These are phyloP conservation scores for Amphimallon solstitiale DNA, from an alignment of 2,888 invertebrate genomes.

Conservation along the genomic window DNA sequence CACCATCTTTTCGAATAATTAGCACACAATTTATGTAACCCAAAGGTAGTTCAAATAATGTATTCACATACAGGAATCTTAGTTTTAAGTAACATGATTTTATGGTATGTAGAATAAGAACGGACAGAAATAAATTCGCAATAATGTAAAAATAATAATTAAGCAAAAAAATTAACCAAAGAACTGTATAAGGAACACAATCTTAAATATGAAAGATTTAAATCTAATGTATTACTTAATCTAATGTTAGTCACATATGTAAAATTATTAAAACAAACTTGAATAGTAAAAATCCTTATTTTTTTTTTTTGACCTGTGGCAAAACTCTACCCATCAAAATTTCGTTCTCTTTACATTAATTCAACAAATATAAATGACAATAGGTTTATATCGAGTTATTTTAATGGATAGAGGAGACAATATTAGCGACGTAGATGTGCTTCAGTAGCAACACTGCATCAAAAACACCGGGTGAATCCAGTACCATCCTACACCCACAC, in stretches of 20 bases:
- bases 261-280: constrained; percentile 36
- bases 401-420: constrained; percentile 53
- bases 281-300: constrained; percentile 50
- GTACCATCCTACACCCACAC: constrained; percentile 63
- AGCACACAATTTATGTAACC: no score
- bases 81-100: neutral
- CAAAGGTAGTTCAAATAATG: no score
- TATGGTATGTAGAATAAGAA: constrained; percentile 47
- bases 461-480: constrained; percentile 63
- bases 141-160: constrained; percentile 32
- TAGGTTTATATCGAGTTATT: constrained; percentile 12
- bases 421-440: constrained; percentile 63
- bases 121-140: constrained; percentile 47
- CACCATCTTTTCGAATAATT: no score
- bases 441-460: constrained; percentile 64
- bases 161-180: neutral
- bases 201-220: constrained; percentile 44
- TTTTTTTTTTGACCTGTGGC: constrained; percentile 56
- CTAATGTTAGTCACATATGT: constrained; percentile 60
- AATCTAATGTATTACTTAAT: constrained; percentile 53
- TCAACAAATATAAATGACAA: neutral
- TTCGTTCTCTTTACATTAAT: neutral
- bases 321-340: constrained; percentile 55
- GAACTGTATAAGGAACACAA: constrained; percentile 15
- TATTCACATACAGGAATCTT: no score